Evolutionary conservation across 2,888 invertebrate genomes (phyloP).

Genomic region (Ellobium chinense): DNA sequence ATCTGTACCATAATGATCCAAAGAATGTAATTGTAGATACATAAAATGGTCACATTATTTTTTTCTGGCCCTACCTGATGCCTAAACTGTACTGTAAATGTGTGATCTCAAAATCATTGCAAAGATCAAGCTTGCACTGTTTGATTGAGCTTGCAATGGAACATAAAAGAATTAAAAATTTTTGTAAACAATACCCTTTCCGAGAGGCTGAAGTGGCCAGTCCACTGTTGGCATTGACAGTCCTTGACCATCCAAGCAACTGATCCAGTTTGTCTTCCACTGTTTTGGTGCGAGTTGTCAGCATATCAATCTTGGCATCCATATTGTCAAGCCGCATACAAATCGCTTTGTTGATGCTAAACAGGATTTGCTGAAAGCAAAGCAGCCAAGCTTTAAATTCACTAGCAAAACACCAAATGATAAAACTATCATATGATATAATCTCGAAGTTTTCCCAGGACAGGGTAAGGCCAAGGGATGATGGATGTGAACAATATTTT

Average conservation of each 20-base stretch:
- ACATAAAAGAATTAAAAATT: too few species aligned
- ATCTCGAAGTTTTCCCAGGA: too few species aligned
- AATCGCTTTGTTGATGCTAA: slow-evolving; percentile 77
- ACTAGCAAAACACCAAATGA: not conserved
- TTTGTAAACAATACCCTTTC: slow-evolving; percentile 50
- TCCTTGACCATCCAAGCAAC: slow-evolving; percentile 47
- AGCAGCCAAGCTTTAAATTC: not conserved
- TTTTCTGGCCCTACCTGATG: too few species aligned
- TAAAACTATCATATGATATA: too few species aligned
- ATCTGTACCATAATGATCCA: too few species aligned
- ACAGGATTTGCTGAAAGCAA: slow-evolving; percentile 75
- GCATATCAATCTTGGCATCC: slow-evolving; percentile 69
- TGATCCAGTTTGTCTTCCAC: slow-evolving; percentile 69
- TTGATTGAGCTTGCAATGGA: too few species aligned
- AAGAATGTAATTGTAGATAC: too few species aligned
- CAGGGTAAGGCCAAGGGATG: too few species aligned
- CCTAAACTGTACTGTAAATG: too few species aligned
- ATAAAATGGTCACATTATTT: too few species aligned
- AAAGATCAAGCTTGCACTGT: too few species aligned
- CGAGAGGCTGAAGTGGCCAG: slow-evolving; percentile 35
- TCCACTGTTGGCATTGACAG: slow-evolving; percentile 31
- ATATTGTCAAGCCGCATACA: slow-evolving; percentile 75
- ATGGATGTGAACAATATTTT: not conserved
- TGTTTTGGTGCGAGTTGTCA: slow-evolving; percentile 62
- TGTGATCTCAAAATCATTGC: too few species aligned